Percentiles rank a stretch among this genome's conserved stretches.
Conservation (phyloP, 1,140 invertebrate genomes). For the Aphelenchoides besseyi region DNA sequence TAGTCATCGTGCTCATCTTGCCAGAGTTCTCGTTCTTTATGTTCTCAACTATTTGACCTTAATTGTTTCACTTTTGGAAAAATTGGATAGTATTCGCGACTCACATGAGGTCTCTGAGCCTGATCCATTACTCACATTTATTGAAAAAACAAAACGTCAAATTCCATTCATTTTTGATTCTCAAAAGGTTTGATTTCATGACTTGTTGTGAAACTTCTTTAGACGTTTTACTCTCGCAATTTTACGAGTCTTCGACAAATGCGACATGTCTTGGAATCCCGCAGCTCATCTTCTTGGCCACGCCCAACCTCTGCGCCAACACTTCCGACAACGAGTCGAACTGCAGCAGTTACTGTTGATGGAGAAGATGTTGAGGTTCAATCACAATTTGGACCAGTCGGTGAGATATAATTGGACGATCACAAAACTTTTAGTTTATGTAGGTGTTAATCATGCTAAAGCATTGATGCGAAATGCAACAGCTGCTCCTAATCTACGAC, state of each 20-base stretch:
- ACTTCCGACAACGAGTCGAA: not conserved
- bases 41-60: conserved; percentile 89
- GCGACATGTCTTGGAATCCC: not conserved
- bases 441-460: conserved; percentile 61
- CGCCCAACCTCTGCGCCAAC: not conserved
- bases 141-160: not conserved
- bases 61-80: conserved; percentile 88
- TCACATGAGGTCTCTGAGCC: not conserved
- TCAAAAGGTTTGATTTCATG: not conserved
- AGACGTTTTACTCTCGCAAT: conserved; percentile 9
- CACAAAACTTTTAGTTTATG: too few relatives aligned
- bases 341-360: conserved; percentile 14
- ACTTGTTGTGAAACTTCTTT: too few relatives aligned
- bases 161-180: conserved; percentile 4
- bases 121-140: not conserved
- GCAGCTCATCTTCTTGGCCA: not conserved
- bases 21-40: conserved; percentile 88
- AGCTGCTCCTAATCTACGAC: conserved; percentile 9
- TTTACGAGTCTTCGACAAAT: conserved; percentile 9
- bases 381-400: conserved; percentile 45
- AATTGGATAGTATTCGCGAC: conserved; percentile 58
- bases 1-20: conserved; percentile 79
- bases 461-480: conserved; percentile 52
- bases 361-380: conserved; percentile 30
- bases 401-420: too few relatives aligned